Evolutionary conservation across 2,797 vertebrate species (phyloP).

Genomic region (Aeoliscus strigatus): DNA sequence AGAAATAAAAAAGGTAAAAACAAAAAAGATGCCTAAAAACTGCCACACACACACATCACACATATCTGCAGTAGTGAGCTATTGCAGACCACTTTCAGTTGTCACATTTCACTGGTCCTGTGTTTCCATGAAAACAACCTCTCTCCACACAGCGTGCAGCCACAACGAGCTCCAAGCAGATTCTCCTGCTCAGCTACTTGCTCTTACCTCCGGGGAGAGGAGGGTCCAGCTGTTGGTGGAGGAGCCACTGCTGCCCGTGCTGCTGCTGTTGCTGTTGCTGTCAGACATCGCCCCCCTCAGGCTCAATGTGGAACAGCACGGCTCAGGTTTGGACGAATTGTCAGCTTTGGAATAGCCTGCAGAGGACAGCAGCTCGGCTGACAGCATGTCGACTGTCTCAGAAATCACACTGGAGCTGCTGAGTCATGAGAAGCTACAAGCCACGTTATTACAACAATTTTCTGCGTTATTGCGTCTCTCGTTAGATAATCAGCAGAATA

Average conservation of each 20-base stretch:
- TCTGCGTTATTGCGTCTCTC: not conserved
- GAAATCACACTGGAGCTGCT: too few relatives aligned
- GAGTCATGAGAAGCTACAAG: not conserved
- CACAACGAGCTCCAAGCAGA: constrained; percentile 1
- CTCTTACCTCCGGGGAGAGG: constrained; percentile 80
- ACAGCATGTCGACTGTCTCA: too few relatives aligned
- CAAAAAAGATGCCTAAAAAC: too few relatives aligned
- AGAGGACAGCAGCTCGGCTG: constrained; percentile 43
- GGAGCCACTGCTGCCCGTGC: constrained; percentile 75
- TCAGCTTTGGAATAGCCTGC: constrained; percentile 46
- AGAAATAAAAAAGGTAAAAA: too few relatives aligned
- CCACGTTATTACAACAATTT: not conserved
- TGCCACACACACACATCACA: too few relatives aligned
- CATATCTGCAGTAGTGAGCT: too few relatives aligned
- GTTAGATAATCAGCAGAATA: not conserved
- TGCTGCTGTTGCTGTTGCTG: constrained; percentile 71
- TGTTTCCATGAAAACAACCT: constrained; percentile 12
- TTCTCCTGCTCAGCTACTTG: constrained; percentile 4
- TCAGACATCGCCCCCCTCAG: constrained; percentile 81
- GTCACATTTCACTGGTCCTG: constrained; percentile 7
- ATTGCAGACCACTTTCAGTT: too few relatives aligned
- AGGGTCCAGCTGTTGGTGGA: constrained; percentile 86
- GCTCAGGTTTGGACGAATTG: too few relatives aligned
- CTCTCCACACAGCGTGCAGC: constrained; percentile 4
- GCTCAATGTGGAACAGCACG: constrained; percentile 54